Conservation (phyloP, 2,797 vertebrate genomes). For the Valencia hispanica region DNA sequence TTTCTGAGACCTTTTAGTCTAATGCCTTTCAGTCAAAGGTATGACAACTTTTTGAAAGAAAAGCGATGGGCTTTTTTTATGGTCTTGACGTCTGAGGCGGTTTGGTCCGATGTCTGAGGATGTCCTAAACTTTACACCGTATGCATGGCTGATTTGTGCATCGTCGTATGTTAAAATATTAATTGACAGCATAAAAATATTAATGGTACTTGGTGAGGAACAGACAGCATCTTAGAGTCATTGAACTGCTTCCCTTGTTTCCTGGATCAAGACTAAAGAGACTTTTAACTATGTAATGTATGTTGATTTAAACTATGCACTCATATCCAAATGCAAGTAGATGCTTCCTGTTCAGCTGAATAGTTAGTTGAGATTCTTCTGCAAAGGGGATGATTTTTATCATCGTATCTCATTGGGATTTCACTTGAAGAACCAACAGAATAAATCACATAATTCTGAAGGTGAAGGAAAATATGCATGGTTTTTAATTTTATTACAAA, state of each 20-base stretch:
- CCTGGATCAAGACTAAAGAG: slow-evolving; percentile 11
- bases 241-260: slow-evolving; percentile 29
- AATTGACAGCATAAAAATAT: slow-evolving; percentile 14
- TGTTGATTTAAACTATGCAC: neutral
- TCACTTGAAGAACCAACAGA: neutral
- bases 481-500: neutral
- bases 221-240: slow-evolving; percentile 23
- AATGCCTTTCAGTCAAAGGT: too few relatives aligned
- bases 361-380: neutral
- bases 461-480: neutral
- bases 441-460: neutral
- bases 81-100: too few relatives aligned
- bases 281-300: neutral
- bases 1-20: too few relatives aligned
- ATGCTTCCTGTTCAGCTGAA: neutral
- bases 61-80: too few relatives aligned
- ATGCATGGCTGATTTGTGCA: neutral
- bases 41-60: too few relatives aligned
- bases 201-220: slow-evolving; percentile 25
- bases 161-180: slow-evolving; percentile 28
- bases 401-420: neutral
- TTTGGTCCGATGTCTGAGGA: too few relatives aligned
- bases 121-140: too few relatives aligned
- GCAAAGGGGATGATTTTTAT: neutral
- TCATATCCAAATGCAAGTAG: neutral